phyloP scores from a whole-genome alignment of 1,140 invertebrate genomes.

The Heliconius nattereri region DNA sequence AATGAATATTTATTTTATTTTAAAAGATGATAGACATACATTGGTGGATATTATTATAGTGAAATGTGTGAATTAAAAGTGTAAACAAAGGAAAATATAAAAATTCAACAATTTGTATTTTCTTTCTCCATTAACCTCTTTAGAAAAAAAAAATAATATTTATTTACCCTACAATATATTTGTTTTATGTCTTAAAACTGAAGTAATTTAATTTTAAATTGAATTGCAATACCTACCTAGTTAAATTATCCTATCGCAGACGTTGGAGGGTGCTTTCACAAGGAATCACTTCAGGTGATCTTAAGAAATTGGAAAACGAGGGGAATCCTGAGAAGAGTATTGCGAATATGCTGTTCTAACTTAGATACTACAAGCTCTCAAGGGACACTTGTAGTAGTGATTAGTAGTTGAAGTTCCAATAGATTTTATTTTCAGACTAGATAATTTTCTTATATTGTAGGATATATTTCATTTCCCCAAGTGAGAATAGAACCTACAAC shows the following conservation, averaged over 20 bases:
- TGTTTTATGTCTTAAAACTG: not conserved
- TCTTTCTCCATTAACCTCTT: no score
- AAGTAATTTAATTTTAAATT: not conserved
- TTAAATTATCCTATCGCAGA: conserved; percentile 2
- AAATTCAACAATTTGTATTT: no score
- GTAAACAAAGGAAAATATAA: no score
- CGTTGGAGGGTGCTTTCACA: not conserved
- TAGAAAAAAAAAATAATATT: no score
- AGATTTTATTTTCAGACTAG: not conserved
- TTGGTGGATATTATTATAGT: no score
- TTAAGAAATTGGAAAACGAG: conserved; percentile 11
- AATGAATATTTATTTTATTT: not conserved
- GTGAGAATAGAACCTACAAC: no score
- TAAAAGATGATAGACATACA: no score
- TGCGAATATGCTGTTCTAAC: not conserved
- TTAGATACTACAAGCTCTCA: not conserved
- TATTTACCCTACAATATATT: no score
- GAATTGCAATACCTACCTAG: not conserved
- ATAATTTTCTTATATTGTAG: not conserved
- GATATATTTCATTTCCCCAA: not conserved
- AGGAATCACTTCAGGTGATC: conserved; percentile 10
- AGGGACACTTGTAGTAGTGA: not conserved
- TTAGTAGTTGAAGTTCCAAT: not conserved
- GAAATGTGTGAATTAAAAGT: no score
- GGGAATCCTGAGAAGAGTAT: not conserved